Evolutionary conservation across 2,888 invertebrate genomes (phyloP).

Genomic region (Pseudococcus jackbeardsleyi): DNA sequence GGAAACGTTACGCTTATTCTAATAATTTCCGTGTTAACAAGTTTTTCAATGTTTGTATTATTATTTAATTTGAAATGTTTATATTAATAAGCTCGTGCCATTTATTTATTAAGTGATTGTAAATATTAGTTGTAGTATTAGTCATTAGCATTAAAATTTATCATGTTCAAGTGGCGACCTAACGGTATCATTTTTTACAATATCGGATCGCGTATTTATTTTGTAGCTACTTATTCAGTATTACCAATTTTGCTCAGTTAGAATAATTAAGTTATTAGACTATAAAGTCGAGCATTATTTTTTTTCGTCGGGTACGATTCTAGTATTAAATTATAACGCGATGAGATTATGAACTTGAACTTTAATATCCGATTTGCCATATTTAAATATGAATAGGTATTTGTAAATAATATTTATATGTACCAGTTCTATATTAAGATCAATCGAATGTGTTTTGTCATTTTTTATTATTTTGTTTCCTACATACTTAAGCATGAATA

Average conservation of each 20-base stretch:
- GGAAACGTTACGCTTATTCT: conserved; percentile 51
- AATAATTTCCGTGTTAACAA: conserved; percentile 38
- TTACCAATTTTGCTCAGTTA: conserved; percentile 12
- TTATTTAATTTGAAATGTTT: background rate
- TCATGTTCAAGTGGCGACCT: background rate
- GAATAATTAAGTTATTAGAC: background rate
- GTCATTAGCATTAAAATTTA: conserved; percentile 38
- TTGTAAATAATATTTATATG: conserved; percentile 15
- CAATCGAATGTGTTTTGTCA: background rate
- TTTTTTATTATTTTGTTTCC: background rate
- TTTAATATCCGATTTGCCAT: background rate
- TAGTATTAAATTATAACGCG: background rate
- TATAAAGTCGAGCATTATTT: background rate
- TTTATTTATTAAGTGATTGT: conserved; percentile 36
- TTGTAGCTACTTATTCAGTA: background rate
- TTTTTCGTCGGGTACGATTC: background rate
- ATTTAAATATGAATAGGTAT: conserved; percentile 29
- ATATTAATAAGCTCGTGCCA: conserved; percentile 45
- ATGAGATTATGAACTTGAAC: background rate
- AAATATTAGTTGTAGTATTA: conserved; percentile 16
- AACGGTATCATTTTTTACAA: background rate
- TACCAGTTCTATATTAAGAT: background rate
- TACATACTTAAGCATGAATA: background rate
- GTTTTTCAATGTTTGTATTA: conserved; percentile 38
- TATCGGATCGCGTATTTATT: background rate